Percentiles rank a stretch among this genome's conserved stretches.
Evolutionary conservation across 2,113 vertebrate genomes (phyloP).

Genomic region (Sapayoa aenigma): DNA sequence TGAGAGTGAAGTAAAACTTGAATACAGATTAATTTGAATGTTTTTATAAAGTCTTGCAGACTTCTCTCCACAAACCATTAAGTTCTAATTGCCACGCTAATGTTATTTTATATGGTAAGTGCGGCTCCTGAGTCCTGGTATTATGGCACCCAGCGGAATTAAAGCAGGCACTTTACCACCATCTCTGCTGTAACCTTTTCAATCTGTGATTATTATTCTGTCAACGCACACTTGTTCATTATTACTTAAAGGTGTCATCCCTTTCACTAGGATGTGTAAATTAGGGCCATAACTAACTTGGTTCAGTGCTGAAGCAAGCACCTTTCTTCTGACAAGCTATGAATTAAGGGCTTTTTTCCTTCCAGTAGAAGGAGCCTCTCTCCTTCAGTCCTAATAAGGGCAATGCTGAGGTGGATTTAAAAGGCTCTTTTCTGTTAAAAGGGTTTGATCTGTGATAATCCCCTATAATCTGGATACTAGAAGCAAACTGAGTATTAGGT

Average conservation of each 20-base stretch:
- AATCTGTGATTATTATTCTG: constrained; percentile 52
- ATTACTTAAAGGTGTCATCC: constrained; percentile 27
- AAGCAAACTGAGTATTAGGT: background rate
- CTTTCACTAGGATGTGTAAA: constrained; percentile 43
- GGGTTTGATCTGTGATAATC: constrained; percentile 1
- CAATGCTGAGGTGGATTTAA: background rate
- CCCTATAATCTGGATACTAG: background rate
- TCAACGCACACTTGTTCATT: background rate
- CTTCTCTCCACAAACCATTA: constrained; percentile 57
- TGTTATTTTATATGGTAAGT: constrained; percentile 66
- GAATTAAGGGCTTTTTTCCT: constrained; percentile 34
- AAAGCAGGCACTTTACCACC: constrained; percentile 38
- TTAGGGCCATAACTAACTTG: constrained; percentile 56
- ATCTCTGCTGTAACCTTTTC: constrained; percentile 55
- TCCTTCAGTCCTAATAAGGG: constrained; percentile 2
- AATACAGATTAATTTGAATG: constrained; percentile 12
- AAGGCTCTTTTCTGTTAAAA: constrained; percentile 4
- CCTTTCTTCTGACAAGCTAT: constrained; percentile 44
- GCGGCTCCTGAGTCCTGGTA: background rate
- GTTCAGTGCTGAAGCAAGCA: constrained; percentile 39
- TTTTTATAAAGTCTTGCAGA: constrained; percentile 58
- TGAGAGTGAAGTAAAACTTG: background rate
- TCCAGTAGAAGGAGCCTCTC: background rate
- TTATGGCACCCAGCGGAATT: constrained; percentile 52
- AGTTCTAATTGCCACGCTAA: constrained; percentile 64